Percentiles rank a stretch among this genome's conserved stretches.
Conservation (phyloP, 92 coral and sea anemone species). For the Actinostola sp. region DNA sequence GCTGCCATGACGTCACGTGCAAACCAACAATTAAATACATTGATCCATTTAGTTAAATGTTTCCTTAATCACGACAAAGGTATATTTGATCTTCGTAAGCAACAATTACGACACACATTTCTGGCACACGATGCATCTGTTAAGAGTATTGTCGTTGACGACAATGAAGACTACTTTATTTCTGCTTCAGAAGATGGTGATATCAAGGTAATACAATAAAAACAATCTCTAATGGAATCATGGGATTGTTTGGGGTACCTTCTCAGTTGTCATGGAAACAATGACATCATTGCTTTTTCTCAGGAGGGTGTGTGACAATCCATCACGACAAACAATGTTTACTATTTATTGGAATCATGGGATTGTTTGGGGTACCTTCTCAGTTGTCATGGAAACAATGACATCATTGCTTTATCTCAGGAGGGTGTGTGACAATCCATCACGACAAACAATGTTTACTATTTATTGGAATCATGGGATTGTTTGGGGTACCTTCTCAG, state of each 20-base stretch:
- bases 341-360: neutral
- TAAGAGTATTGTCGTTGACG: slow-evolving; percentile 93
- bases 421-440: neutral
- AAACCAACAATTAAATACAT: no score
- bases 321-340: neutral
- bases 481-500: neutral
- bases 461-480: neutral
- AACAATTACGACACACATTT: slow-evolving; percentile 91
- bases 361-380: neutral
- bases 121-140: slow-evolving; percentile 97
- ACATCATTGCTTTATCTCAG: neutral
- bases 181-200: slow-evolving; percentile 99
- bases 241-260: neutral
- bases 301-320: neutral
- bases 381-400: neutral
- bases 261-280: neutral
- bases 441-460: neutral
- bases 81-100: slow-evolving; percentile 91
- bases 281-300: neutral
- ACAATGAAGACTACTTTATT: slow-evolving; percentile 88
- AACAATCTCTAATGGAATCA: neutral
- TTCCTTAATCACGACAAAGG: slow-evolving; percentile 69
- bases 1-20: no score
- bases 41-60: no score
- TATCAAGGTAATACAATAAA: slow-evolving; percentile 81